Conservation (phyloP, 2,888 invertebrate genomes). For the Mayetiola destructor region DNA sequence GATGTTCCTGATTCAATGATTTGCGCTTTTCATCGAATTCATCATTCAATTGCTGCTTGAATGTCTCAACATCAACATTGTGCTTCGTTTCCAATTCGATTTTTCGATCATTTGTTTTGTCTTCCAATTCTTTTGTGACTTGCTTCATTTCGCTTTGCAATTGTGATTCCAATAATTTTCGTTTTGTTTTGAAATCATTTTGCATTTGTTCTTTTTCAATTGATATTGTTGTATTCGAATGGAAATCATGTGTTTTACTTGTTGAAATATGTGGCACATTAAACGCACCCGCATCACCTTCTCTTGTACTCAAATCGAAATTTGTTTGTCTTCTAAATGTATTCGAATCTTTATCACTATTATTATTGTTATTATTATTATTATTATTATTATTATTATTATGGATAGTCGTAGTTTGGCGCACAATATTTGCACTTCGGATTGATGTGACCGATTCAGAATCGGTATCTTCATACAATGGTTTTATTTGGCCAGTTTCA, state of each 20-base stretch:
- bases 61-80: slow-evolving; percentile 25
- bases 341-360: no score
- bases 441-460: slow-evolving; percentile 28
- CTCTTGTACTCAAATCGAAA: no score
- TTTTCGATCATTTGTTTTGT: slow-evolving; percentile 28
- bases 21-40: slow-evolving; percentile 39
- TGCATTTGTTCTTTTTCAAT: slow-evolving; percentile 23
- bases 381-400: no score
- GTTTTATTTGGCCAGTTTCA: slow-evolving; percentile 21
- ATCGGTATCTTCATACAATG: slow-evolving; percentile 33
- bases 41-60: slow-evolving; percentile 29
- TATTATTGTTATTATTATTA: slow-evolving; percentile 42
- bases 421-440: not conserved
- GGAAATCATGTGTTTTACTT: no score
- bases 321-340: slow-evolving; percentile 19
- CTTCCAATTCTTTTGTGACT: slow-evolving; percentile 37
- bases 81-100: slow-evolving; percentile 26
- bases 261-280: no score
- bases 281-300: no score
- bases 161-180: slow-evolving; percentile 35
- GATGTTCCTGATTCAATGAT: slow-evolving; percentile 40
- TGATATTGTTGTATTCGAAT: slow-evolving; percentile 16
- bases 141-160: slow-evolving; percentile 35
- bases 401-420: no score
- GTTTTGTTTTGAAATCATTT: slow-evolving; percentile 34